Evolutionary conservation across 2,113 vertebrate species (phyloP).

Genomic region (Pipa parva): DNA sequence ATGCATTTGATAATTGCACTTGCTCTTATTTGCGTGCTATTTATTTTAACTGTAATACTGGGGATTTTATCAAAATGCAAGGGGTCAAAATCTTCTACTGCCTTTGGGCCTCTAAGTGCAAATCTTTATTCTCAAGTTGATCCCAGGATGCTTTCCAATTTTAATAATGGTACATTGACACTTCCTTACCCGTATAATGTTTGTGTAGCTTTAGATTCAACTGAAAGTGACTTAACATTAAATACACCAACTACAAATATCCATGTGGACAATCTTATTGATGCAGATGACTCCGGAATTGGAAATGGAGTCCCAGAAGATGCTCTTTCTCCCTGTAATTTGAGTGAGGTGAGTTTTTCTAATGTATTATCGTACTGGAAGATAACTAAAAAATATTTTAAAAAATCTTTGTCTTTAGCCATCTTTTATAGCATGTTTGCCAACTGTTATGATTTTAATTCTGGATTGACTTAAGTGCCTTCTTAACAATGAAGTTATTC

Average conservation of each 20-base stretch:
- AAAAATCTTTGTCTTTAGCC: too few species aligned
- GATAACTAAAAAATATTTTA: too few species aligned
- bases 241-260: slow-evolving; percentile 8
- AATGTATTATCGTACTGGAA: too few species aligned
- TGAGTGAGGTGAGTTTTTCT: slow-evolving; percentile 1
- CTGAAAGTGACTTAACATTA: slow-evolving; percentile 52
- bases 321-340: not conserved
- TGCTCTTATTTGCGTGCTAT: slow-evolving; percentile 37
- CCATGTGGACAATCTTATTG: not conserved
- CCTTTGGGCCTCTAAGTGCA: slow-evolving; percentile 36
- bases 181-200: slow-evolving; percentile 31
- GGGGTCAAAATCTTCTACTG: not conserved
- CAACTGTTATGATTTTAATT: too few species aligned
- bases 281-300: not conserved
- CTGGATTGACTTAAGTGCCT: too few species aligned
- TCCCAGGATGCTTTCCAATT: slow-evolving; percentile 43
- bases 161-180: slow-evolving; percentile 54
- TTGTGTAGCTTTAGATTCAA: slow-evolving; percentile 49
- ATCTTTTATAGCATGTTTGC: too few species aligned
- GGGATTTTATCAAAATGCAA: slow-evolving; percentile 39
- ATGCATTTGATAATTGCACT: slow-evolving; percentile 43
- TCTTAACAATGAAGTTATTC: too few species aligned
- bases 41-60: slow-evolving; percentile 48
- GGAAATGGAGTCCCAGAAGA: slow-evolving; percentile 15
- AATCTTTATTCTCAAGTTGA: slow-evolving; percentile 35